phyloP scores from a whole-genome alignment of 2,113 vertebrate genomes.

The Anguilla japonica region DNA sequence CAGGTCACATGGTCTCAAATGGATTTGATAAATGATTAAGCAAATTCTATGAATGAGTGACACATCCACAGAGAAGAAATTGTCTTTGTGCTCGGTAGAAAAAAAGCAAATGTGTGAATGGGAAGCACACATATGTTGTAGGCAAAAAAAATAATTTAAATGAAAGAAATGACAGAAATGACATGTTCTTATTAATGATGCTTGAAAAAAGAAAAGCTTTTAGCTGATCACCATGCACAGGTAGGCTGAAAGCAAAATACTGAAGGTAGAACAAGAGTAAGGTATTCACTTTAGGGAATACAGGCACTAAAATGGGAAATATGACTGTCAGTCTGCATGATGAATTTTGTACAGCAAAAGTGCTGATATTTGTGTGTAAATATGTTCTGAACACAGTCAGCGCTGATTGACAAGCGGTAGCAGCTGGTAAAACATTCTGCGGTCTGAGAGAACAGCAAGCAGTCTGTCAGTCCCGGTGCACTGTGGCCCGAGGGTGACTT shows the following conservation, averaged over 20 bases:
- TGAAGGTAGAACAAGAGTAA: not conserved
- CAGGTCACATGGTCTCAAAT: slow-evolving; percentile 11
- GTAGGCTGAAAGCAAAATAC: not conserved
- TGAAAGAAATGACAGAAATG: not conserved
- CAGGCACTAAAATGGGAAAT: not conserved
- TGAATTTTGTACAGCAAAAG: slow-evolving; percentile 74
- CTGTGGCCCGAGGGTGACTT: slow-evolving; percentile 73
- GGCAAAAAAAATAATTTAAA: not conserved
- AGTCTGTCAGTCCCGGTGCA: slow-evolving; percentile 72
- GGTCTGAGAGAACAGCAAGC: slow-evolving; percentile 71
- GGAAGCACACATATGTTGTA: not conserved
- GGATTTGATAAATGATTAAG: not conserved
- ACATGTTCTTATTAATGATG: not conserved
- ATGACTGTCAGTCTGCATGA: slow-evolving; percentile 37
- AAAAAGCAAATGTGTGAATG: not conserved
- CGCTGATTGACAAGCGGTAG: slow-evolving; percentile 77
- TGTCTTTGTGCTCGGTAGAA: not conserved
- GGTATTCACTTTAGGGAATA: not conserved
- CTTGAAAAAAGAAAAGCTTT: not conserved
- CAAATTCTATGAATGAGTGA: not conserved
- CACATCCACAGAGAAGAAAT: not conserved
- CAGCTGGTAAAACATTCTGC: slow-evolving; percentile 77
- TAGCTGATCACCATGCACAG: not conserved
- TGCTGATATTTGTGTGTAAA: slow-evolving; percentile 77
- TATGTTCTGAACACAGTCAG: slow-evolving; percentile 76